These are phyloP conservation scores for Lindbergichthys nudifrons DNA, from an alignment of 2,797 vertebrate genomes.

Conservation along the genomic window DNA sequence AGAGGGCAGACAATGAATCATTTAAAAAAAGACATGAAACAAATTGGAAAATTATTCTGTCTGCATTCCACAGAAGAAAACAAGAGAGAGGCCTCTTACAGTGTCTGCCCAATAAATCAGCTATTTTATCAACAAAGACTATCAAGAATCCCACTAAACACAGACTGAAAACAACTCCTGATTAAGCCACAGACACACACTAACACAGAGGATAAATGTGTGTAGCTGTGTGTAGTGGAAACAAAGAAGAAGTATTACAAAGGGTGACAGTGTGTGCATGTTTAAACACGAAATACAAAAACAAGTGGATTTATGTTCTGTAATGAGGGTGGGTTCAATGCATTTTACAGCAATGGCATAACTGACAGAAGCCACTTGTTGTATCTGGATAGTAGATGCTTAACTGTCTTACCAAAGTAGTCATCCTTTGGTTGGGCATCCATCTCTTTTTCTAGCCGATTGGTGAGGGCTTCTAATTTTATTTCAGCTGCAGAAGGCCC, in stretches of 20 bases:
- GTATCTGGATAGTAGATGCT: constrained; percentile 3
- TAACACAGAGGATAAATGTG: background rate
- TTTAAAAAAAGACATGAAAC: constrained; percentile 31
- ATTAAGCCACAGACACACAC: constrained; percentile 12
- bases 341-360: constrained; percentile 11
- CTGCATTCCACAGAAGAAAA: constrained; percentile 36
- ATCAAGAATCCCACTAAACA: constrained; percentile 31
- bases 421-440: constrained; percentile 92
- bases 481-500: constrained; percentile 88
- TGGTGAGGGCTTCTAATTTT: constrained; percentile 94
- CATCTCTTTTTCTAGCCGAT: constrained; percentile 95
- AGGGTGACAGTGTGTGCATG: constrained; percentile 17
- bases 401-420: constrained; percentile 92
- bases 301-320: constrained; percentile 41
- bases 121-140: constrained; percentile 31
- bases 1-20: constrained; percentile 35
- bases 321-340: constrained; percentile 27
- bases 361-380: constrained; percentile 44
- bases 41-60: constrained; percentile 49
- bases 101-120: constrained; percentile 22
- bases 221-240: background rate
- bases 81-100: background rate
- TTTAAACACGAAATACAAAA: constrained; percentile 31
- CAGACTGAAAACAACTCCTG: constrained; percentile 9
- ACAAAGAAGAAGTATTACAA: constrained; percentile 3